Conservation (phyloP, 1,140 invertebrate species). For the Drosophila watanabei region DNA sequence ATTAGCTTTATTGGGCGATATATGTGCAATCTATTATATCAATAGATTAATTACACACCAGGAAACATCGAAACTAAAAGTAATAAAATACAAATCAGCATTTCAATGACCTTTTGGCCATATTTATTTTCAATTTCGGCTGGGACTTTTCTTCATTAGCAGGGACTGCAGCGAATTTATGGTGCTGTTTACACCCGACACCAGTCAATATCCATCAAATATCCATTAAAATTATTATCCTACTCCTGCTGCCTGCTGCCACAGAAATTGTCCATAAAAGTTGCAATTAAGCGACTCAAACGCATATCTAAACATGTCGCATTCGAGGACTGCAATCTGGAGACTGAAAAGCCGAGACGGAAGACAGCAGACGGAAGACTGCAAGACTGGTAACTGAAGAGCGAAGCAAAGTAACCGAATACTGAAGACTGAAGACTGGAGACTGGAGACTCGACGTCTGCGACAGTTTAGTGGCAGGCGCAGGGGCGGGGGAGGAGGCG, state of each 20-base stretch:
- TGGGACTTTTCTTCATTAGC: constrained; percentile 67
- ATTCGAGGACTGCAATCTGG: constrained; percentile 12
- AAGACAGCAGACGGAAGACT: constrained; percentile 35
- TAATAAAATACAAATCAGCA: not conserved
- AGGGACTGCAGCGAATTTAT: constrained; percentile 49
- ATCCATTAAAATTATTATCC: constrained; percentile 63
- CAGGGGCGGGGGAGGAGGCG: not conserved
- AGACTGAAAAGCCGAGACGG: constrained; percentile 3
- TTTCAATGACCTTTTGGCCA: not conserved
- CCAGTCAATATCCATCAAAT: constrained; percentile 67
- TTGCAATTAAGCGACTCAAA: constrained; percentile 78
- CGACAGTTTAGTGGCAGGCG: constrained; percentile 64
- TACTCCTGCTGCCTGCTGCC: constrained; percentile 39
- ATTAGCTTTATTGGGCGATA: not conserved
- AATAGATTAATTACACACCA: not conserved
- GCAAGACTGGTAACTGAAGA: constrained; percentile 5
- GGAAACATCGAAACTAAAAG: not conserved
- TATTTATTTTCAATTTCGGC: constrained; percentile 16
- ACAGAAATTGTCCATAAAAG: constrained; percentile 74
- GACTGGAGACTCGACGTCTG: constrained; percentile 67
- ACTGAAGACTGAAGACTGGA: constrained; percentile 27
- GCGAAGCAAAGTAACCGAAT: constrained; percentile 2
- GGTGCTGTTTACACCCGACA: constrained; percentile 65
- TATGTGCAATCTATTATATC: not conserved
- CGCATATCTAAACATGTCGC: constrained; percentile 72